Evolutionary conservation across 2,113 vertebrate species (phyloP), one percentile per base, ranked within the genome.

Genomic region (Sclerurus mexicanus): DNA sequence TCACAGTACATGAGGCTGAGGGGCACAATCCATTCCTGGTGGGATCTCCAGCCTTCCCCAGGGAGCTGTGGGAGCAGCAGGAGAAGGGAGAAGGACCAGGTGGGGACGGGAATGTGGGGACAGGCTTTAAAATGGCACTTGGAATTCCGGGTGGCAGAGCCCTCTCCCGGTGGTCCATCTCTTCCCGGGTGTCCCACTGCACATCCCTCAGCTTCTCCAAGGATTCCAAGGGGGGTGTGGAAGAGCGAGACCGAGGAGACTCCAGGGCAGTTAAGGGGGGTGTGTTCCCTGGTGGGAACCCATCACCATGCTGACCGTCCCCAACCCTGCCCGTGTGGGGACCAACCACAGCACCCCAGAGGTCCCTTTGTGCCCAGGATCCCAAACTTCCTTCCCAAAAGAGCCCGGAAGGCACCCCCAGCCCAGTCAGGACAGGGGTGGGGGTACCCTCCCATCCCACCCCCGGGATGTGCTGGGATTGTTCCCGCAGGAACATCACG

Each of bases 201-300:
- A 40, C 39, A 40, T 40, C 39, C 39, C 39, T 40, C 39, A 40
- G 9, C 39, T 40, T 40, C 39, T 40, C 39, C 39, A 40, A 40
- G 39, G 39, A 12, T 40, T 40, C 39, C 39, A 40, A 40, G 39
- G 39, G 39, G 39, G 39, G 12, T 40, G 39, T 40, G 39, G 39
- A 9, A 40, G 39, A 40, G 39, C 9, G 22, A 76, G 39, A 59
- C 50, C 5, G 1, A 60, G 24, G 37, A 47, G 35, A 31, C 23
- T 72, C 21, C 31, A 53, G 39, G 13, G 27, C 31, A 81, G 46
- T 40, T 9, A n/a, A n/a, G n/a, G n/a, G n/a, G n/a, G n/a, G n/a
- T n/a, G n/a, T n/a, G 39, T 40, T 40, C 6, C 25, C 6, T 0
- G 0, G 5, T 14, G 10, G 13, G 42, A 60, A 67, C 39, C 39